Conservation (phyloP, 2,888 invertebrate species). For the Aradus depressus region DNA sequence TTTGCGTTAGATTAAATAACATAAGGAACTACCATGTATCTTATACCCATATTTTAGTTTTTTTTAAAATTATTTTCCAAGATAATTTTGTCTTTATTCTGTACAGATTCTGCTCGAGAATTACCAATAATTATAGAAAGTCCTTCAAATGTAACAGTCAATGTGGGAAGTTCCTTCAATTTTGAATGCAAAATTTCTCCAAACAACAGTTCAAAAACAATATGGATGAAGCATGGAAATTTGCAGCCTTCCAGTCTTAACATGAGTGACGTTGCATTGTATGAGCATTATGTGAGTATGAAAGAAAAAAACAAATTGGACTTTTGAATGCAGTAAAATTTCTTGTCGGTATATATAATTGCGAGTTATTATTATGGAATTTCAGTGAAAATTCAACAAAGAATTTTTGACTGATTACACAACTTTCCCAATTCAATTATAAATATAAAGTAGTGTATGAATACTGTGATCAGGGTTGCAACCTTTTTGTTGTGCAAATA, state of each 20-base stretch:
- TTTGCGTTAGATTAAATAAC: neutral
- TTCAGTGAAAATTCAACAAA: too few relatives aligned
- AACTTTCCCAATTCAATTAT: too few relatives aligned
- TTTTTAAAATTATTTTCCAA: neutral
- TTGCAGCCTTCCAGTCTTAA: conserved; percentile 7
- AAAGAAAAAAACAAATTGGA: too few relatives aligned
- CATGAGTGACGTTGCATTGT: neutral
- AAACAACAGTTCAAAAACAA: conserved; percentile 2
- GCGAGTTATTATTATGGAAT: too few relatives aligned
- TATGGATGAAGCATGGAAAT: conserved; percentile 15
- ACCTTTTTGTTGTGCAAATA: too few relatives aligned
- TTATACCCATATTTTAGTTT: neutral
- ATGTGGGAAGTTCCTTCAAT: conserved; percentile 27
- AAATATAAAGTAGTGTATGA: too few relatives aligned
- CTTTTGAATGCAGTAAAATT: too few relatives aligned
- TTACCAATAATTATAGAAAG: conserved; percentile 31
- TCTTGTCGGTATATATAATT: too few relatives aligned
- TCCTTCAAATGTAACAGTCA: conserved; percentile 30
- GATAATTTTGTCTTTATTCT: neutral
- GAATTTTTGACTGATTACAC: too few relatives aligned
- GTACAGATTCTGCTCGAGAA: conserved; percentile 27
- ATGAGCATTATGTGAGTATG: too few relatives aligned
- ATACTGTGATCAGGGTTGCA: too few relatives aligned
- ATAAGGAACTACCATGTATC: too few relatives aligned
- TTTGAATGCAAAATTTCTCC: conserved; percentile 29